Evolutionary conservation across 2,888 invertebrate genomes (phyloP).

Genomic region (Macaria notata): DNA sequence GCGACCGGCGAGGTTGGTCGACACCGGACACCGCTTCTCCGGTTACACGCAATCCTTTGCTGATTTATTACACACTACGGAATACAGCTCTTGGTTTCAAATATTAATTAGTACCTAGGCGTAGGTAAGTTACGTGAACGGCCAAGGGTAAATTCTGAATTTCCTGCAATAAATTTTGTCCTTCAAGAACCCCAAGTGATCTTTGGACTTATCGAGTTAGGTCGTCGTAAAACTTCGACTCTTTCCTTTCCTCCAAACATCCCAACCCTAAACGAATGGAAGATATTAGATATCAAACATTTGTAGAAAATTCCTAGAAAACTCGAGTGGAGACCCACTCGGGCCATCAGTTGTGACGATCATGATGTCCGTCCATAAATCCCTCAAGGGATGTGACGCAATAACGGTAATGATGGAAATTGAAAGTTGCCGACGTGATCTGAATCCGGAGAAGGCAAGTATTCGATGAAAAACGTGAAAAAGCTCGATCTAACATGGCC

Average conservation of each 20-base stretch:
- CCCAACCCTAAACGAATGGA: too few species aligned
- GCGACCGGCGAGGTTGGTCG: conserved; percentile 54
- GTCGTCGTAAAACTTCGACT: too few species aligned
- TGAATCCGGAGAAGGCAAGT: conserved; percentile 39
- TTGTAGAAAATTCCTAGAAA: too few species aligned
- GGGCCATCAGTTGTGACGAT: conserved; percentile 6
- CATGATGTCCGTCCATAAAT: conserved; percentile 14
- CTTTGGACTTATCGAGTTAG: too few species aligned
- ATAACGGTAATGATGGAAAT: conserved; percentile 43
- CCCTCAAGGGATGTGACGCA: conserved; percentile 32
- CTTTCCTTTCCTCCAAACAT: too few species aligned
- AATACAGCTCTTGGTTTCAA: conserved; percentile 48
- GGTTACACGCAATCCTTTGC: conserved; percentile 68
- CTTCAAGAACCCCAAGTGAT: too few species aligned
- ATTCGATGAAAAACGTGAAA: conserved; percentile 42
- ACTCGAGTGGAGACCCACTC: neutral
- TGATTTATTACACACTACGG: conserved; percentile 50
- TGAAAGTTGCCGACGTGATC: conserved; percentile 51
- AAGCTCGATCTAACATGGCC: conserved; percentile 35
- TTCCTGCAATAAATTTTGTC: neutral
- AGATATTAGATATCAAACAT: too few species aligned
- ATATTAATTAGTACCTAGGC: conserved; percentile 30
- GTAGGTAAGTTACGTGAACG: conserved; percentile 14
- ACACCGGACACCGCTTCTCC: conserved; percentile 61
- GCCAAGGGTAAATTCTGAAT: conserved; percentile 6